These are phyloP conservation scores for Endotricha flammealis DNA, from an alignment of 2,888 invertebrate genomes.

Conservation along the genomic window DNA sequence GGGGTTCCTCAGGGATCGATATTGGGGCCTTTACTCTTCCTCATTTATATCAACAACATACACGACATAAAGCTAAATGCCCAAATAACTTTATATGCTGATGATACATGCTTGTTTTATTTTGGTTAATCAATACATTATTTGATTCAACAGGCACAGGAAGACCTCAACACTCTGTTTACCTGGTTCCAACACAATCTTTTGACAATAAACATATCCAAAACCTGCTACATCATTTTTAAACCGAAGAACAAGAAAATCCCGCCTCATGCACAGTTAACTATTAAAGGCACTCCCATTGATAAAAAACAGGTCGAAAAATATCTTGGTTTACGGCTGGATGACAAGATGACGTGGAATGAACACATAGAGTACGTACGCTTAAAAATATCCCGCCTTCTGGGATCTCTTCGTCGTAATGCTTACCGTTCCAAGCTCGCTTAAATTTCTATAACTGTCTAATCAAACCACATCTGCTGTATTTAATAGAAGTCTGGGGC, in stretches of 20 bases:
- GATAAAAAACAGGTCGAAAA: too few relatives aligned
- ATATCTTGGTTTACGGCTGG: too few relatives aligned
- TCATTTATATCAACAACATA: slow-evolving; percentile 14
- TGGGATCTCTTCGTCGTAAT: too few relatives aligned
- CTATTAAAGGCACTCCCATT: too few relatives aligned
- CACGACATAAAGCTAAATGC: slow-evolving; percentile 9
- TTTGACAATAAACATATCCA: slow-evolving; percentile 15
- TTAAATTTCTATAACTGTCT: too few relatives aligned
- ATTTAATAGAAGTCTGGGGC: slow-evolving; percentile 11
- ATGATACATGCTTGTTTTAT: slow-evolving; percentile 20
- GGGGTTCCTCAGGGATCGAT: slow-evolving; percentile 9
- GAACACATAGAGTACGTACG: too few relatives aligned
- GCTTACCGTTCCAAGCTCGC: too few relatives aligned
- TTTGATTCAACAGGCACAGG: slow-evolving; percentile 12
- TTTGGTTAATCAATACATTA: slow-evolving; percentile 13
- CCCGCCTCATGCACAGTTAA: too few relatives aligned
- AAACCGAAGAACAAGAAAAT: too few relatives aligned
- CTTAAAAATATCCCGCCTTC: too few relatives aligned
- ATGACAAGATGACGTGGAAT: too few relatives aligned
- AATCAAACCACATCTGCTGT: neutral
- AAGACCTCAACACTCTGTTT: slow-evolving; percentile 13
- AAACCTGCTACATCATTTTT: too few relatives aligned
- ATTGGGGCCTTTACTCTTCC: slow-evolving; percentile 2
- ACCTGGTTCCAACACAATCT: slow-evolving; percentile 19
- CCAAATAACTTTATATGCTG: slow-evolving; percentile 16